A percentile compares a stretch with the other conserved stretches of the same genome.
phyloP scores from a whole-genome alignment of 2,113 vertebrate species.

The Callipepla californica region DNA sequence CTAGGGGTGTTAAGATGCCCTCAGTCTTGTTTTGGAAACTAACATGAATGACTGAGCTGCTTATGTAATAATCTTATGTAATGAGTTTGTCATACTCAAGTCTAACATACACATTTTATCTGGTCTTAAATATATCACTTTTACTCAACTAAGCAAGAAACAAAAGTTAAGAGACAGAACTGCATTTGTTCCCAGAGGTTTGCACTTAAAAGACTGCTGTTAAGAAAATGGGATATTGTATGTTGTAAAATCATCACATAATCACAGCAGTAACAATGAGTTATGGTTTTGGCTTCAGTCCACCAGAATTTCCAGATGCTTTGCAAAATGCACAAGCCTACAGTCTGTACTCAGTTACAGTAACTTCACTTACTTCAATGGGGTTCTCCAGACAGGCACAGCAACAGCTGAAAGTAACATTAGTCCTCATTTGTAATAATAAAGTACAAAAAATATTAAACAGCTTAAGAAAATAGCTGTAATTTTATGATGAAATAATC shows the following conservation, averaged over 20 bases:
- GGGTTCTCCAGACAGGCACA: not conserved
- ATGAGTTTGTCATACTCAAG: not conserved
- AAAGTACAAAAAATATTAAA: not conserved
- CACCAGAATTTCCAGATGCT: slow-evolving; percentile 46
- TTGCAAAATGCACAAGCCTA: slow-evolving; percentile 24
- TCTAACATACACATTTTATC: not conserved
- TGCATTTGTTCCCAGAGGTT: not conserved
- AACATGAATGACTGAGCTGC: not conserved
- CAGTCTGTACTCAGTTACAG: slow-evolving; percentile 29
- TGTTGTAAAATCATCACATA: slow-evolving; percentile 61
- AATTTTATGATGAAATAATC: not conserved
- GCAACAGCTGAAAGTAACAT: slow-evolving; percentile 11
- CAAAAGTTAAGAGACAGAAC: not conserved
- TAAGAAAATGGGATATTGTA: slow-evolving; percentile 45
- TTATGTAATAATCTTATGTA: not conserved
- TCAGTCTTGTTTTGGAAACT: not conserved
- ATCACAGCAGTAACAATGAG: slow-evolving; percentile 41
- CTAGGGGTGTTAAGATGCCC: not conserved
- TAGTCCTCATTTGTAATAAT: not conserved
- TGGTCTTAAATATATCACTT: not conserved
- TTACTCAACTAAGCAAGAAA: not conserved
- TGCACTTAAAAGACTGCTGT: not conserved
- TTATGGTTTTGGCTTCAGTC: slow-evolving; percentile 36
- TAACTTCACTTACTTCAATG: not conserved
- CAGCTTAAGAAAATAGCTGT: not conserved